Base-by-base conservation (phyloP, 2,113 vertebrate genomes). In the Opisthocomus hoazin region DNA sequence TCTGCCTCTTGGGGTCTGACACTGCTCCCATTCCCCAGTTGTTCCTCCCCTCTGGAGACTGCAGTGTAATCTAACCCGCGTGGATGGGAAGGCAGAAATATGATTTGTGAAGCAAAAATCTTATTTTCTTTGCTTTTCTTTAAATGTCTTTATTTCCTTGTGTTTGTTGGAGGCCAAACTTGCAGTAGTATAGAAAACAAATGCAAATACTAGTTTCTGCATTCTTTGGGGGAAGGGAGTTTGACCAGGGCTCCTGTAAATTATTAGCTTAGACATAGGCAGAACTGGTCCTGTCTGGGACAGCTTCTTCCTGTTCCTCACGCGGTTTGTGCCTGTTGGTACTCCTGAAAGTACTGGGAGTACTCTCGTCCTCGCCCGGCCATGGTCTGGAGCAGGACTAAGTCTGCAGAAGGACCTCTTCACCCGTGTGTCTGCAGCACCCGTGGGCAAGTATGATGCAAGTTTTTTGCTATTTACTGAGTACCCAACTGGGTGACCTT, bases 1-100 rank as follows among this genome's bases (percentile, higher is more conserved):
- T 87, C 21, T 86, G 2, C 78, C 76, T 84, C 80, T 93, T 50
- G 80, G 89, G 90, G 39, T 87, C 89, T 76, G 71, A 90, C 87
- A 92, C 58, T 78, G 75, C 78, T 92, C 76, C 77, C 45, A 51
- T 65, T 96, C 86, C 58, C 77, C 43, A 56, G 2, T 56, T 32
- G 54, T 82, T 66, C 24, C 48, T 92, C 57, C 66, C 60, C 69
- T 57, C 65, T 87, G 75, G 94, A 75, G 65, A 41, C 39, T 79
- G 53, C 70, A 78, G 32, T 41, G 70, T 85, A 88, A 89, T 50
- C 41, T 73, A 89, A 89, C 41, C 84, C 2, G 2, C 22, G 14
- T 81, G 80, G 73, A 36, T 77, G 51, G 68, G 51, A 89, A 82
- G 64, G 22, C 54, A 88, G 15, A 94, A 89, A 24, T 54, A 63